Conservation (phyloP, 2,888 invertebrate genomes). For the Paralinhomoeus sp. region DNA sequence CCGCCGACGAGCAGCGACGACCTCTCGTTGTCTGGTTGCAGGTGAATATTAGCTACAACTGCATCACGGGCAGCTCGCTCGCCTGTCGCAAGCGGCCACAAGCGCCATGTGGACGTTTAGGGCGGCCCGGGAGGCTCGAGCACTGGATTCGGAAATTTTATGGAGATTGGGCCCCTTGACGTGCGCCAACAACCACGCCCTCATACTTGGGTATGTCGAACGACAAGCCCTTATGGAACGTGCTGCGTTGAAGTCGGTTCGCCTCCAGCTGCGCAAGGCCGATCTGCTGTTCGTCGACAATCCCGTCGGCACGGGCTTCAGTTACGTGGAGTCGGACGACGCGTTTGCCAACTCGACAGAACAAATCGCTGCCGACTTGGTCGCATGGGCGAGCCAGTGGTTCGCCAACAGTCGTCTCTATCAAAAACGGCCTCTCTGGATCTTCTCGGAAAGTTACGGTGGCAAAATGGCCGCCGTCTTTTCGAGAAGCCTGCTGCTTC, state of each 20-base stretch:
- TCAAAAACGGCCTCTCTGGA: slow-evolving; percentile 47
- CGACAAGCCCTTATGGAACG: background rate
- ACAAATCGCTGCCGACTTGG: slow-evolving; percentile 50
- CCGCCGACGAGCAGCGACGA: no score
- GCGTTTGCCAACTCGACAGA: slow-evolving; percentile 31
- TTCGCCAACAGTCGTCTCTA: slow-evolving; percentile 30
- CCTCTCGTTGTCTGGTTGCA: slow-evolving; percentile 64
- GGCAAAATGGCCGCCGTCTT: slow-evolving; percentile 77
- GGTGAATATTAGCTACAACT: no score
- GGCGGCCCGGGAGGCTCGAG: slow-evolving; percentile 63
- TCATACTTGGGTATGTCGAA: slow-evolving; percentile 46
- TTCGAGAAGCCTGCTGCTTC: no score
- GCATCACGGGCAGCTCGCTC: no score
- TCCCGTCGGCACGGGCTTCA: slow-evolving; percentile 59
- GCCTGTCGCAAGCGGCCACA: slow-evolving; percentile 4
- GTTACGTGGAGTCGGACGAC: slow-evolving; percentile 42
- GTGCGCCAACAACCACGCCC: slow-evolving; percentile 43
- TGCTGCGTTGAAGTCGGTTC: no score
- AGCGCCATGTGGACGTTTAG: slow-evolving; percentile 30
- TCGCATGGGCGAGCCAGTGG: slow-evolving; percentile 48
- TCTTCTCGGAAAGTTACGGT: slow-evolving; percentile 70
- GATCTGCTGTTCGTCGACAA: slow-evolving; percentile 69
- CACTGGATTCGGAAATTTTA: slow-evolving; percentile 63
- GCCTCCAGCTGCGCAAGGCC: slow-evolving; percentile 45
- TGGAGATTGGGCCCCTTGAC: slow-evolving; percentile 53